Evolutionary conservation across 2,888 invertebrate genomes (phyloP).

Genomic region (Itoplectis maculator): DNA sequence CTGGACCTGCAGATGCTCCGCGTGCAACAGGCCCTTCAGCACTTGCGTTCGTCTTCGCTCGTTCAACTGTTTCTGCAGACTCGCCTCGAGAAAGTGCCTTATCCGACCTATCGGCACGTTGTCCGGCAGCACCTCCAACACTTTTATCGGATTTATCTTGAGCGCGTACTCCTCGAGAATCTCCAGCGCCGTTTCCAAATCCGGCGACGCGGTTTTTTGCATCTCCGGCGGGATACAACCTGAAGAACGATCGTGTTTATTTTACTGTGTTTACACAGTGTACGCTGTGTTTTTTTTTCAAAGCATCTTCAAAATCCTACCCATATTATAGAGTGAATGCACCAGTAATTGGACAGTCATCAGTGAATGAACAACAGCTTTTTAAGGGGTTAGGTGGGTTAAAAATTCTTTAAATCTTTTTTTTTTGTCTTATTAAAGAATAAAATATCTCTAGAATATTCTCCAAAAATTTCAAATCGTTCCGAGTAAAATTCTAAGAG

Average conservation of each 20-base stretch:
- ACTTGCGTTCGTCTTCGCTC: slow-evolving; percentile 91
- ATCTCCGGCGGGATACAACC: slow-evolving; percentile 79
- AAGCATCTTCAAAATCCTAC: too few species aligned
- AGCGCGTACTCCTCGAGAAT: slow-evolving; percentile 94
- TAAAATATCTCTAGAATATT: too few species aligned
- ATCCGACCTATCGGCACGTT: slow-evolving; percentile 91
- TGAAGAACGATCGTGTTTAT: slow-evolving; percentile 31
- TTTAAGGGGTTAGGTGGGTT: too few species aligned
- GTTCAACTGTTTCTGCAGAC: slow-evolving; percentile 90
- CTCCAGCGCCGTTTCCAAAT: slow-evolving; percentile 91
- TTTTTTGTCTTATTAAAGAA: too few species aligned
- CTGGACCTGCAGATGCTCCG: slow-evolving; percentile 94
- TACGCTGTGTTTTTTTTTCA: too few species aligned
- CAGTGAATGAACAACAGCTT: too few species aligned
- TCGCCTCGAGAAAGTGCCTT: slow-evolving; percentile 92
- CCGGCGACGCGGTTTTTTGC: slow-evolving; percentile 88
- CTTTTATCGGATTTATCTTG: slow-evolving; percentile 93
- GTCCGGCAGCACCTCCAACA: slow-evolving; percentile 92
- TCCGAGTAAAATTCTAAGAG: too few species aligned
- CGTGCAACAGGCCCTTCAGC: slow-evolving; percentile 92
- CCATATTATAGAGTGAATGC: too few species aligned
- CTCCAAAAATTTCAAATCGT: too few species aligned
- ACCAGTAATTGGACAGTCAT: too few species aligned
- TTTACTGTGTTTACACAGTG: too few species aligned
- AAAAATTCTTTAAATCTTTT: too few species aligned